These are phyloP conservation scores for Micromys minutus DNA, from an alignment of 2,113 vertebrate species.

Conservation along the genomic window DNA sequence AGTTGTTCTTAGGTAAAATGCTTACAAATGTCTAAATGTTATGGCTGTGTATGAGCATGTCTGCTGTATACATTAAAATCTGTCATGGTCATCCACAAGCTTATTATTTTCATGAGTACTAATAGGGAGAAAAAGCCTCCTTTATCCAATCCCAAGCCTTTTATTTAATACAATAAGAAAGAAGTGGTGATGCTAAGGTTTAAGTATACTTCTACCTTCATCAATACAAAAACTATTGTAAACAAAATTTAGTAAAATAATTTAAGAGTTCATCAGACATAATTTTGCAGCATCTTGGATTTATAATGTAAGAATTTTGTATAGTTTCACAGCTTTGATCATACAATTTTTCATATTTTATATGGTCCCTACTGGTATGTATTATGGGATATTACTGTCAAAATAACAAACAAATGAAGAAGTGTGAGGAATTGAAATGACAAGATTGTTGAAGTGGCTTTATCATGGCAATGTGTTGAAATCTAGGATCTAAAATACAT, in stretches of 20 bases:
- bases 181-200: background rate
- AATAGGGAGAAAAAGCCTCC: background rate
- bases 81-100: background rate
- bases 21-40: background rate
- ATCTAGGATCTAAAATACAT: background rate
- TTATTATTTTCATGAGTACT: background rate
- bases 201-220: background rate
- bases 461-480: constrained; percentile 45
- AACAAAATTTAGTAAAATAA: background rate
- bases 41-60: background rate
- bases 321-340: background rate
- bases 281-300: background rate
- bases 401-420: constrained; percentile 52
- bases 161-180: background rate
- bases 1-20: background rate
- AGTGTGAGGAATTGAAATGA: constrained; percentile 55
- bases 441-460: constrained; percentile 57
- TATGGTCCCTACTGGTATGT: constrained; percentile 51
- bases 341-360: constrained; percentile 42
- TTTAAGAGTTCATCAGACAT: background rate
- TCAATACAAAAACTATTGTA: background rate
- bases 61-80: background rate
- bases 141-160: background rate
- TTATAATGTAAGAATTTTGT: constrained; percentile 10
- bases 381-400: constrained; percentile 30